phyloP scores from a whole-genome alignment of 2,888 invertebrate species.

The Tenthredo mesomela region DNA sequence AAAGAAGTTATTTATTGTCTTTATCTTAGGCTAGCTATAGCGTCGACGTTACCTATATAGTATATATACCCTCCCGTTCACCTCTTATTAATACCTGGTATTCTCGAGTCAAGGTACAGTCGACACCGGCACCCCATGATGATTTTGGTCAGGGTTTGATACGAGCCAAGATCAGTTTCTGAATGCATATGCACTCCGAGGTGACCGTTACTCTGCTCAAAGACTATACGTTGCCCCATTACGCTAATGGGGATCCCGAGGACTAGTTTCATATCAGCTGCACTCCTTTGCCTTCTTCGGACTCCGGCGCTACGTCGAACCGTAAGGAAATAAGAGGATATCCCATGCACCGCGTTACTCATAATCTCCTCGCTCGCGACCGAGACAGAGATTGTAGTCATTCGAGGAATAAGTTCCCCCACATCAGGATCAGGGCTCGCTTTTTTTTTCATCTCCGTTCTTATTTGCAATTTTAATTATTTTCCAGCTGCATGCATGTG shows the following conservation, averaged over 20 bases:
- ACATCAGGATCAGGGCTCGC: neutral
- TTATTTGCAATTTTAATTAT: constrained; percentile 64
- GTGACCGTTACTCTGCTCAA: constrained; percentile 41
- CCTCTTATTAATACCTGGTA: constrained; percentile 77
- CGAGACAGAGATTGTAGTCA: constrained; percentile 33
- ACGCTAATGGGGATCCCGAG: constrained; percentile 69
- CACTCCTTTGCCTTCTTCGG: neutral
- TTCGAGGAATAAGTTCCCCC: constrained; percentile 30
- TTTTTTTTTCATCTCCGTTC: constrained; percentile 54
- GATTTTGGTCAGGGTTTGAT: constrained; percentile 7
- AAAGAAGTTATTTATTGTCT: constrained; percentile 76
- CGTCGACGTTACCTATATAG: neutral
- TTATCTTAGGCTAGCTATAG: constrained; percentile 70
- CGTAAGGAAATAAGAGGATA: constrained; percentile 32
- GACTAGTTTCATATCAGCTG: constrained; percentile 51
- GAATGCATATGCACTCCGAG: neutral
- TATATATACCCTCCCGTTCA: constrained; percentile 1
- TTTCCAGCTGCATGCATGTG: constrained; percentile 35
- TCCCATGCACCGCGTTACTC: constrained; percentile 49
- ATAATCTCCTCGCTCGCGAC: constrained; percentile 38
- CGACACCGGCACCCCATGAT: constrained; percentile 55
- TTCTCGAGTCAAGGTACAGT: constrained; percentile 72
- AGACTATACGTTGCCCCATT: constrained; percentile 63
- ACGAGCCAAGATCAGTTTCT: constrained; percentile 1
- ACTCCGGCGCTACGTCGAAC: neutral